Evolutionary conservation across 2,888 invertebrate genomes (phyloP), one percentile per base, ranked within the genome.

Genomic region (Ormyrus thymus): DNA sequence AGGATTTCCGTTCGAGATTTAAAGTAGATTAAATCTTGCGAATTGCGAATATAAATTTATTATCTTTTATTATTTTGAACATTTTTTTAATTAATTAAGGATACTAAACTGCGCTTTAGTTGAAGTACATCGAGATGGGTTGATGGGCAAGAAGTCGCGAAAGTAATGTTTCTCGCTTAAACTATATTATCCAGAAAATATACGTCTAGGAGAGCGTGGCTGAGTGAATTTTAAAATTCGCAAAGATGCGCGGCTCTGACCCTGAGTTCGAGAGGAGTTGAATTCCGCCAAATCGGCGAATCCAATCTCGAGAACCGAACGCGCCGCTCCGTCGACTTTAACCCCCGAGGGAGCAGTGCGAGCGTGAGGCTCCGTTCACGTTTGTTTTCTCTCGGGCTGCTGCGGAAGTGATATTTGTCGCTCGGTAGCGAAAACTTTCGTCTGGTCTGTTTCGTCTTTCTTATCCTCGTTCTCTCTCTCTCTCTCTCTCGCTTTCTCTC

Each of bases 351-450:
- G 45, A 43, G n/a, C 9, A 3, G 48, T n/a, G 10, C 7, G 46
- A 4, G 11, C 10, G 45, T 4, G 29, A 29, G 29, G 29, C 29
- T 29, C 29, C 29, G 29, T 29, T 29, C 29, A 29, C 55, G 64
- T 79, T 81, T 81, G 74, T 77, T 81, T 79, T 68, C 64, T 64
- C 46, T 56, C 29, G 10, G 58, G 73, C 73, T 72, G 75, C 70
- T 62, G 45, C 53, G 29, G 50, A 78, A 75, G 69, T 71, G 74
- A 80, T 80, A 79, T 81, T 76, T 80, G 78, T 80, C 75, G 75
- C 55, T 68, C 15, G 74, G 43, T 51, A 51, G 53, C 76, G 48
- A 64, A 76, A 75, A 75, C 59, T 79, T 75, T 75, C 15, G 61
- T 46, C 5, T 6, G 56, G 51, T 74, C 61, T n/a, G 45, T 56